phyloP scores from a whole-genome alignment of 2,797 vertebrate species.

The Gallinago stenura region DNA sequence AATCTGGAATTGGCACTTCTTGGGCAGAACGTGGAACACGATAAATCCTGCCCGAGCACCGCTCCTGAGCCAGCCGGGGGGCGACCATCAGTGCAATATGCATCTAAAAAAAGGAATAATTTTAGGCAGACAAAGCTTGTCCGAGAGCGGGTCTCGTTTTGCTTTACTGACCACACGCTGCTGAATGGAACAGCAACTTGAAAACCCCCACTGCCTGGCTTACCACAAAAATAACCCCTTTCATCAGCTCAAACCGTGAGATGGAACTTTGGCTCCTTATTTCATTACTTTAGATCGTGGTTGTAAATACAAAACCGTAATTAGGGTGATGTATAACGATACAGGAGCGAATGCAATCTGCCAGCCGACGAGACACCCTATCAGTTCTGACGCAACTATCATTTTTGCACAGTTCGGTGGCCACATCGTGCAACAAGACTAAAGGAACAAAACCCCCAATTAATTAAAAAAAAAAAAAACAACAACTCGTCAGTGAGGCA shows the following conservation, averaged over 20 bases:
- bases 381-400: neutral
- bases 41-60: neutral
- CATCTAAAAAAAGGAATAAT: neutral
- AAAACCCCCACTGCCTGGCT: neutral
- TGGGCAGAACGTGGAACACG: neutral
- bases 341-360: fast-evolving
- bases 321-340: fast-evolving
- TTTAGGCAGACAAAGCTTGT: neutral
- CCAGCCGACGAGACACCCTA: neutral
- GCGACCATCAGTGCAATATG: neutral
- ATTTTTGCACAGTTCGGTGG: neutral
- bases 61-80: neutral
- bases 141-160: neutral
- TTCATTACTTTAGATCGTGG: neutral
- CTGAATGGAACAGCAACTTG: neutral
- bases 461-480: neutral
- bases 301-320: neutral
- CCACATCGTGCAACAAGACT: neutral
- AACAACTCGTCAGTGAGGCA: neutral
- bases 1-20: neutral
- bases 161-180: neutral
- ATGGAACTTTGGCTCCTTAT: neutral
- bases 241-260: fast-evolving
- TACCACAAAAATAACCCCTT: neutral
- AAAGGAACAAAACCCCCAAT: neutral